Evolutionary conservation across 2,113 vertebrate genomes (phyloP), one percentile per base, ranked within the genome.

Genomic region (Jacana jacana): DNA sequence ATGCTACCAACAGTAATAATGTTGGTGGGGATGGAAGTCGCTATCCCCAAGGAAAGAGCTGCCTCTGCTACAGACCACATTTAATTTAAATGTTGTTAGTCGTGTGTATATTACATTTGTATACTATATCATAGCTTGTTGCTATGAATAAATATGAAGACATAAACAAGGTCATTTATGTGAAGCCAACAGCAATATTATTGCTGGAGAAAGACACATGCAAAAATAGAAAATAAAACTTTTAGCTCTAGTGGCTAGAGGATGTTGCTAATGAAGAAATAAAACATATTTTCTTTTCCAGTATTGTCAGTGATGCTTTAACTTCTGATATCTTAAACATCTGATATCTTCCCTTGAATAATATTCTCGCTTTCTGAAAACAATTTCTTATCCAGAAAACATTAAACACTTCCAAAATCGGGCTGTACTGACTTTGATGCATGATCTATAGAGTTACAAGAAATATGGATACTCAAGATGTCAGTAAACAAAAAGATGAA

Each of bases 151-250:
- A 91, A 91, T 84, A 94, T 81, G 88, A 94, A 96, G 84, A 87
- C 77, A 97, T 95, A 96, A 97, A 84, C 91, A 95, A 92, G 91
- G 89, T 91, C 91, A 92, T 94, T 95, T 93, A 70, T 65, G 52
- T 66, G 88, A 93, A 91, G 54, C 84, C 84, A 92, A 76, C 70
- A 93, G 81, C 58, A 89, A 51, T 91, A 90, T 76, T 90, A 51
- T 51, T 88, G 75, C 86, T 76, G 63, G 49, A 85, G 82, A 89
- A 91, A 93, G 58, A 35, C 66, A 86, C 69, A 70, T 17, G 30
- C 39, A 63, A 79, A 94, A 91, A 71, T 8, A 85, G 66, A 93
- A 94, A 87, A 81, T 19, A 90, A 88, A 83, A 71, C 52, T 68
- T 93, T 61, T 66, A 95, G 81, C 40, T 76, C 46, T 55, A 66